Conservation (phyloP, 2,888 invertebrate species). For the Elmis aenea region DNA sequence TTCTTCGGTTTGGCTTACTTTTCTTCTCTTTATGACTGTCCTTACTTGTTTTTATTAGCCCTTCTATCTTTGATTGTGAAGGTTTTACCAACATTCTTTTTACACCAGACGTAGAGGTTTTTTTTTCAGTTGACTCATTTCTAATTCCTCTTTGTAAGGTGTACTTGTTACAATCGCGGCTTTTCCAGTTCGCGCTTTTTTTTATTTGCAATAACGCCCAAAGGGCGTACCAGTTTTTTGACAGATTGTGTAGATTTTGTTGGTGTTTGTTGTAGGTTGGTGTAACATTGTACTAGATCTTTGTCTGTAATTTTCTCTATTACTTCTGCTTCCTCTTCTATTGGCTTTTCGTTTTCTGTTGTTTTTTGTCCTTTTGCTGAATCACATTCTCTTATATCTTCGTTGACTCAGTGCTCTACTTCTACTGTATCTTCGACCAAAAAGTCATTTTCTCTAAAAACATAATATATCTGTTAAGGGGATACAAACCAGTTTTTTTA, state of each 20-base stretch:
- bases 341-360: constrained; percentile 1
- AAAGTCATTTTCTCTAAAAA: constrained; percentile 20
- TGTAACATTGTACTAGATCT: too few relatives aligned
- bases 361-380: too few relatives aligned
- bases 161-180: constrained; percentile 9
- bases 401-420: too few relatives aligned
- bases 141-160: constrained; percentile 5
- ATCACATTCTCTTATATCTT: too few relatives aligned
- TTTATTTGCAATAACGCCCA: constrained; percentile 6
- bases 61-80: too few relatives aligned
- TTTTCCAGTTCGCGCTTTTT: constrained; percentile 6
- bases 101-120: background rate
- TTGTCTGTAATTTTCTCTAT: too few relatives aligned
- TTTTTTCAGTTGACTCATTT: constrained; percentile 5
- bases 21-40: constrained; percentile 1
- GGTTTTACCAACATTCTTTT: too few relatives aligned
- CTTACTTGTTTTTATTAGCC: too few relatives aligned
- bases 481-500: constrained; percentile 22
- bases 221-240: constrained; percentile 4
- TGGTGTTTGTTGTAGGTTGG: too few relatives aligned
- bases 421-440: too few relatives aligned
- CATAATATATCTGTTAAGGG: constrained; percentile 14
- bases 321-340: too few relatives aligned
- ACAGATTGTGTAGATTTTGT: too few relatives aligned
- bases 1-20: constrained; percentile 2